Evolutionary conservation across 2,113 vertebrate species (phyloP).

Genomic region (Eulemur macaco): DNA sequence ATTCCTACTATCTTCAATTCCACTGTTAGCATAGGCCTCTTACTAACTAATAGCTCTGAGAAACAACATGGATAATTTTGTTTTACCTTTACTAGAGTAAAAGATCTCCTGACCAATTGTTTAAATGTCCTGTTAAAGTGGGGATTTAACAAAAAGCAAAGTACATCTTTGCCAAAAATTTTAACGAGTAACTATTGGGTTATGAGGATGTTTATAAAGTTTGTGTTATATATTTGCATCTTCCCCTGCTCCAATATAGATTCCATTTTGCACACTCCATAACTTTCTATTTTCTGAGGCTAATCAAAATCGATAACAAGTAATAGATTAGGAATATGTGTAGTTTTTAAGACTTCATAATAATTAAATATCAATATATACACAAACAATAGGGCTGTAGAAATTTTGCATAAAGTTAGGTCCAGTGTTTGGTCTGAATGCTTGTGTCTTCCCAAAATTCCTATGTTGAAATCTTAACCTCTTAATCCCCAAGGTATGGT

Average conservation of each 20-base stretch:
- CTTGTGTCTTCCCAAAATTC: neutral
- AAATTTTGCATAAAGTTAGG: conserved; percentile 3
- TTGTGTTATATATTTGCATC: neutral
- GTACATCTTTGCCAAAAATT: neutral
- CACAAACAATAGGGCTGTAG: neutral
- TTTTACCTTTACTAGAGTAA: neutral
- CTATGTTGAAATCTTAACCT: neutral
- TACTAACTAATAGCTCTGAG: neutral
- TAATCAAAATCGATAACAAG: neutral
- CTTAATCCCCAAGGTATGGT: neutral
- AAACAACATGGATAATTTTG: neutral
- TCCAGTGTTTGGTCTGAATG: neutral
- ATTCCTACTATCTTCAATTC: neutral
- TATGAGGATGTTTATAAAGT: neutral
- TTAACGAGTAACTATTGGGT: conserved; percentile 1
- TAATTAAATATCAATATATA: neutral
- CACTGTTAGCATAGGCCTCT: neutral
- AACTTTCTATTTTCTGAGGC: neutral
- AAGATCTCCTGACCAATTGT: neutral
- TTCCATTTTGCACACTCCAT: neutral
- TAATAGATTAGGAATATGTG: neutral
- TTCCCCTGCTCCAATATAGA: neutral
- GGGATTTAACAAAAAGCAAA: neutral
- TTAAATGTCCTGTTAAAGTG: neutral
- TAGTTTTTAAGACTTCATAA: neutral